Evolutionary conservation across 2,888 invertebrate species (phyloP).

Genomic region (Dorcus parallelipipedus): DNA sequence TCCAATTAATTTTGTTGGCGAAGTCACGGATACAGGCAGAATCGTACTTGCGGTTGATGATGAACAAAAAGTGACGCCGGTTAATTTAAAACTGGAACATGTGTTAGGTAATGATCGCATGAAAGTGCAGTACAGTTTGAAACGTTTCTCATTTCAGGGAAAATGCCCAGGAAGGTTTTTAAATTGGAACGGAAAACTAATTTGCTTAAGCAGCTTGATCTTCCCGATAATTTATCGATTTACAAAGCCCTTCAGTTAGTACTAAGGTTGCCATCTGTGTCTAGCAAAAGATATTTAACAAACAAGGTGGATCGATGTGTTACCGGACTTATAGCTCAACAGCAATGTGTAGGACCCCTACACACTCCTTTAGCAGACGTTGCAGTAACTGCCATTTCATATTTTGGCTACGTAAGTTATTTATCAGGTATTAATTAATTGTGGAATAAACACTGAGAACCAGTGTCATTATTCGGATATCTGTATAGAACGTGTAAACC

Average conservation of each 20-base stretch:
- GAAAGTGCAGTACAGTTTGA: neutral
- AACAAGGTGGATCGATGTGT: conserved; percentile 96
- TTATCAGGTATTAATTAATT: neutral
- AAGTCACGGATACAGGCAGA: conserved; percentile 82
- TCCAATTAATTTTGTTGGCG: conserved; percentile 88
- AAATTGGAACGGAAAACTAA: conserved; percentile 43
- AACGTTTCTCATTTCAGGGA: conserved; percentile 54
- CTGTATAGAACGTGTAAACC: too few species aligned
- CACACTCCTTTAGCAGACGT: conserved; percentile 96
- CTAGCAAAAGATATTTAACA: conserved; percentile 91
- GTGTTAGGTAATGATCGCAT: conserved; percentile 65
- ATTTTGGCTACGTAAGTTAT: conserved; percentile 64
- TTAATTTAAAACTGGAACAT: conserved; percentile 83
- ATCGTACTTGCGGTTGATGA: conserved; percentile 66
- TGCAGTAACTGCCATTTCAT: conserved; percentile 83
- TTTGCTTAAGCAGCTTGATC: conserved; percentile 34
- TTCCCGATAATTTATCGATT: conserved; percentile 59
- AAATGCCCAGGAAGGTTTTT: conserved; percentile 75
- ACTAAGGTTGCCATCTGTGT: conserved; percentile 83
- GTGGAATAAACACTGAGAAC: too few species aligned
- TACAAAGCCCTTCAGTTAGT: conserved; percentile 73
- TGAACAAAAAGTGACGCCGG: conserved; percentile 62
- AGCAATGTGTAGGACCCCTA: conserved; percentile 96
- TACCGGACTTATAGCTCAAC: conserved; percentile 91
- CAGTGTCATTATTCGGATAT: too few species aligned